Evolutionary conservation across 1,140 invertebrate species (phyloP), one percentile per base, ranked within the genome.

Genomic region (Spodoptera litura): DNA sequence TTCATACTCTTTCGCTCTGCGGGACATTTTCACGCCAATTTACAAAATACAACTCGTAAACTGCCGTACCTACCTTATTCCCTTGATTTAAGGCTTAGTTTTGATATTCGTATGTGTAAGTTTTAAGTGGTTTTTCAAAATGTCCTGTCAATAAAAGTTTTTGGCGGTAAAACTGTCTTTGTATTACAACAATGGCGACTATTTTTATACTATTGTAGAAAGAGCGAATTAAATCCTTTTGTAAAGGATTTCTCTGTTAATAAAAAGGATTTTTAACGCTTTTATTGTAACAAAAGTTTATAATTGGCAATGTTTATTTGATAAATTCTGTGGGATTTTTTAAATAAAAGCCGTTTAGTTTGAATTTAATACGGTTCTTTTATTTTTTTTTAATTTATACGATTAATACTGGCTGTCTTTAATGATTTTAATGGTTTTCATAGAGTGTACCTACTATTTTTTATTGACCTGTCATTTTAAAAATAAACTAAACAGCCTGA

Each of bases 211-310:
- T 79, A 85, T 88, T 86, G 82, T 88, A 55, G 52, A 73, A 58
- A 77, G 31, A 70, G 53, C 77, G 78, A 82, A 88, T 87, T 83
- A 84, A 62, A 58, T 58, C 27, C 52, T 64, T 73, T 83, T 78
- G 79, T 82, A 68, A 80, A 87, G 58, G 68, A 68, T 68, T 81
- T 74, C 68, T 68, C 61, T 83, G 62, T 79, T 79, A 87, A 86
- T 79, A 87, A 86, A 85, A 83, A 82, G 79, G 72, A 87, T 84
- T 88, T 85, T 87, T 61, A 79, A 87, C 82, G 87, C 62, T 83
- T 82, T 73, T 83, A 71, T 78, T 77, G 66, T 80, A 66, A 52
- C 58, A 75, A 75, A 62, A 52, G 49, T 62, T 75, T 64, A 75
- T 62, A 75, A 75, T 75, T 75, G 61, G 73, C 73, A 75, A 64